A percentile compares a stretch with the other conserved stretches of the same genome.
Evolutionary conservation across 2,113 vertebrate species (phyloP).

Genomic region (Hydrochoerus hydrochaeris): DNA sequence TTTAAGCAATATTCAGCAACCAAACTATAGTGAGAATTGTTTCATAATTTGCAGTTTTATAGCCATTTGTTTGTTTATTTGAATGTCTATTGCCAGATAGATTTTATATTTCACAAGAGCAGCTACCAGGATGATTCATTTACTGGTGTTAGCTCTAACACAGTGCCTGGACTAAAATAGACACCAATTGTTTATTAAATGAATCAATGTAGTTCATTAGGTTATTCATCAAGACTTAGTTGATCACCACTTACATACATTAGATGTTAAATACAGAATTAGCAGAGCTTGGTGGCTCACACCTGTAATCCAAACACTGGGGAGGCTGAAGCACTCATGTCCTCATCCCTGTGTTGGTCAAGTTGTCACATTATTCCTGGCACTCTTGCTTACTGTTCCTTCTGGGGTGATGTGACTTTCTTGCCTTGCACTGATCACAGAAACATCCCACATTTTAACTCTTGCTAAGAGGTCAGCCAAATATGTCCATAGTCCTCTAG

Average conservation of each 20-base stretch:
- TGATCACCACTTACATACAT: not conserved
- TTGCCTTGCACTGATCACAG: not conserved
- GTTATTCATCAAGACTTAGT: not conserved
- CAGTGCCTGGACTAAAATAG: not conserved
- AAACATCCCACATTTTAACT: not conserved
- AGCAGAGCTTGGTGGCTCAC: not conserved
- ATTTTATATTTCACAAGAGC: not conserved
- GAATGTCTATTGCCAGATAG: not conserved
- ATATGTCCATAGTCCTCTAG: not conserved
- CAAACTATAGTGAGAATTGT: not conserved
- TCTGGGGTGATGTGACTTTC: not conserved
- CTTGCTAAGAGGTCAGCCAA: not conserved
- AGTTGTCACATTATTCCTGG: not conserved
- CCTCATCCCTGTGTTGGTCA: not conserved
- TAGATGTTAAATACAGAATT: not conserved
- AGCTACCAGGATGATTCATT: not conserved
- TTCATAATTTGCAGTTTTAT: not conserved
- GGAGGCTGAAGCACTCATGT: not conserved
- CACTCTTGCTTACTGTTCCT: not conserved
- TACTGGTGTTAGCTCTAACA: not conserved
- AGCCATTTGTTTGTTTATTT: not conserved
- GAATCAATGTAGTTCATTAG: not conserved
- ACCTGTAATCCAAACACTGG: not conserved
- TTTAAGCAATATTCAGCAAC: not conserved
- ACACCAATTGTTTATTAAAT: not conserved